A percentile compares a stretch with the other conserved stretches of the same genome.
These are phyloP conservation scores for Heliothis subflexa DNA, from an alignment of 1,140 invertebrate species.

Conservation along the genomic window DNA sequence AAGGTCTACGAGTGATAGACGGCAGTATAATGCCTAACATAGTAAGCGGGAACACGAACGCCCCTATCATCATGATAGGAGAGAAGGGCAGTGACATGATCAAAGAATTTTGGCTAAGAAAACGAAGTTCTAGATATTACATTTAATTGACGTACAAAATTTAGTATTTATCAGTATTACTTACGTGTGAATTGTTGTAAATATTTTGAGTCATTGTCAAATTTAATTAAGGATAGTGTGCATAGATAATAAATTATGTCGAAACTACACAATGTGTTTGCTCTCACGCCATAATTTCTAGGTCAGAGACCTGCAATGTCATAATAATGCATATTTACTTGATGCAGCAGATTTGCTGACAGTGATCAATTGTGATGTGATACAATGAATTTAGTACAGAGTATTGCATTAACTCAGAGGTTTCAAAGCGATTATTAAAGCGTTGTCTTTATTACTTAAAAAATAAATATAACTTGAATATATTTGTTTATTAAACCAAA, in stretches of 20 bases:
- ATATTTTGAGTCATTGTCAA: constrained; percentile 15
- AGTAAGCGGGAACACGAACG: constrained; percentile 94
- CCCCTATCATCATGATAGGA: constrained; percentile 94
- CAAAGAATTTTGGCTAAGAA: constrained; percentile 91
- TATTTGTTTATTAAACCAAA: too few relatives aligned
- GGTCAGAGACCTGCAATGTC: constrained; percentile 31
- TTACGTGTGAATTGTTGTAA: constrained; percentile 28
- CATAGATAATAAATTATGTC: constrained; percentile 21
- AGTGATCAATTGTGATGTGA: constrained; percentile 13
- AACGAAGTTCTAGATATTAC: constrained; percentile 74
- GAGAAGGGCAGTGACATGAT: constrained; percentile 94
- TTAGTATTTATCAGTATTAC: constrained; percentile 65
- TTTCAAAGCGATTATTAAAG: neutral
- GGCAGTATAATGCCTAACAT: constrained; percentile 94
- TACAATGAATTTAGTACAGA: constrained; percentile 22
- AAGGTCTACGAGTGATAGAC: constrained; percentile 93
- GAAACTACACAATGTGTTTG: constrained; percentile 1
- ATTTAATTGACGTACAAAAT: constrained; percentile 69
- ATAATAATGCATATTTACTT: neutral
- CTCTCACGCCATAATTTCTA: constrained; percentile 14
- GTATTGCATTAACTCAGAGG: constrained; percentile 8
- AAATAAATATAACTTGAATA: too few relatives aligned
- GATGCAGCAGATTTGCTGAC: constrained; percentile 15
- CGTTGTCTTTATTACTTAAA: neutral
- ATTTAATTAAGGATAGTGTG: constrained; percentile 20